These are phyloP conservation scores for Acanthopagrus latus DNA, from an alignment of 2,797 vertebrate species.

Conservation along the genomic window DNA sequence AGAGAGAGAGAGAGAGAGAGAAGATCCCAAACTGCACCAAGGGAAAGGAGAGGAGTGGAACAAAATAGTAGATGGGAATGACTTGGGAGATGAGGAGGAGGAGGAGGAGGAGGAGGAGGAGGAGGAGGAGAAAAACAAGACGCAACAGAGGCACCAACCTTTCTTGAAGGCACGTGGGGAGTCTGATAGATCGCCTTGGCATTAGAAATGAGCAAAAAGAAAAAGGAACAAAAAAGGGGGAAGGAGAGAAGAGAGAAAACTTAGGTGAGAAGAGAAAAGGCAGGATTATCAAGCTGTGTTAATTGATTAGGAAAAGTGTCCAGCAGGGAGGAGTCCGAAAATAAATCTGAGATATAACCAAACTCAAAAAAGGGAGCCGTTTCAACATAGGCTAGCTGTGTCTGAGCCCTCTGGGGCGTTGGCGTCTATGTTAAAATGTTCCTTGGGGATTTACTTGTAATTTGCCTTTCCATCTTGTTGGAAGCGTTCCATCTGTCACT, in stretches of 20 bases:
- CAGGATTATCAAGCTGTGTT: conserved; percentile 84
- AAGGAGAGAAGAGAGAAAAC: conserved; percentile 84
- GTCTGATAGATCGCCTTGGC: conserved; percentile 97
- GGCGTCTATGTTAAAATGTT: conserved; percentile 58
- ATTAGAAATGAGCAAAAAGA: conserved; percentile 91
- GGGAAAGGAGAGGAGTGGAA: conserved; percentile 48
- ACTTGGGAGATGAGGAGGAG: conserved; percentile 36
- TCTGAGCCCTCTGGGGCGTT: conserved; percentile 56
- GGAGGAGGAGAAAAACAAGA: conserved; percentile 60
- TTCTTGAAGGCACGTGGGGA: conserved; percentile 98
- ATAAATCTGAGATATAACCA: conserved; percentile 59
- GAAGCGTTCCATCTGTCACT: conserved; percentile 55
- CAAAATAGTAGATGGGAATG: conserved; percentile 56
- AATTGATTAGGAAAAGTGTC: conserved; percentile 72
- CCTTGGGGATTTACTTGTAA: conserved; percentile 58
- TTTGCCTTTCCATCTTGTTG: conserved; percentile 55
- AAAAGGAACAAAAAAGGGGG: conserved; percentile 77
- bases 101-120: not conserved
- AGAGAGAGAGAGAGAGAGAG: conserved; percentile 9
- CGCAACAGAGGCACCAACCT: conserved; percentile 93
- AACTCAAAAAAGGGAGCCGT: conserved; percentile 58
- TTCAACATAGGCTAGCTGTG: conserved; percentile 56
- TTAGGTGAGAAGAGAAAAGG: conserved; percentile 79
- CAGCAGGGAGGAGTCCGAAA: conserved; percentile 66
- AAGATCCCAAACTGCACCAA: conserved; percentile 42